Evolutionary conservation across 2,797 vertebrate species (phyloP), one percentile per base, ranked within the genome.

Genomic region (Melanotaenia nigrans): DNA sequence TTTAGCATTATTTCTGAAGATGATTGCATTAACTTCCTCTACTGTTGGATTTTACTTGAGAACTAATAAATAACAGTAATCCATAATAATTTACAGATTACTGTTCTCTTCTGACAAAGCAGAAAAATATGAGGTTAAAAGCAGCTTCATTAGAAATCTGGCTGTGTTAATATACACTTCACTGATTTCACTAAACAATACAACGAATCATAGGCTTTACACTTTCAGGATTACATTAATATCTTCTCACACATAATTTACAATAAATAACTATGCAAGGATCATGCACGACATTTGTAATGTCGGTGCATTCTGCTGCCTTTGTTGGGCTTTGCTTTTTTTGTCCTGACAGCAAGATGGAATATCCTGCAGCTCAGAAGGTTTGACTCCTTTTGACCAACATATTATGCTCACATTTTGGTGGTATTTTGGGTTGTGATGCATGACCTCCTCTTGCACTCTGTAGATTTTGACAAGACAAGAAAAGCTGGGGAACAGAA

Each of bases 21-120:
- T 81, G 73, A 72, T 73, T 62, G 76, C 75, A 75, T 75, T 66
- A 71, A 60, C 68, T 73, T 49, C 65, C 0, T 12, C 65, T 80
- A 35, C 67, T 54, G 72, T 60, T 81, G 45, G 45, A 71, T 79
- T 69, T 68, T n/a, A 13, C 22, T 71, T 77, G 2, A 51, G 0
- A 5, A 47, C 35, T 36, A 36, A 36, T 36, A 36, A 36, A 36
- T 10, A 1, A 36, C 35, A 36, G 35, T 36, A 36, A 36, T 11
- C 32, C 32, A 33, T 33, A 33, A 33, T 36, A 36, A 36, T 9
- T 36, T 36, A 36, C 35, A 36, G 35, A 36, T 36, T 36, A 36
- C 8, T 9, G 35, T 10, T 9, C 35, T 11, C 35, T 36, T 36
- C 35, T 10, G 35, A 36, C 10, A 11, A 36, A 36, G 35, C 35